Conservation (phyloP, 92 coral and sea anemone genomes). For the Diadumene lineata region DNA sequence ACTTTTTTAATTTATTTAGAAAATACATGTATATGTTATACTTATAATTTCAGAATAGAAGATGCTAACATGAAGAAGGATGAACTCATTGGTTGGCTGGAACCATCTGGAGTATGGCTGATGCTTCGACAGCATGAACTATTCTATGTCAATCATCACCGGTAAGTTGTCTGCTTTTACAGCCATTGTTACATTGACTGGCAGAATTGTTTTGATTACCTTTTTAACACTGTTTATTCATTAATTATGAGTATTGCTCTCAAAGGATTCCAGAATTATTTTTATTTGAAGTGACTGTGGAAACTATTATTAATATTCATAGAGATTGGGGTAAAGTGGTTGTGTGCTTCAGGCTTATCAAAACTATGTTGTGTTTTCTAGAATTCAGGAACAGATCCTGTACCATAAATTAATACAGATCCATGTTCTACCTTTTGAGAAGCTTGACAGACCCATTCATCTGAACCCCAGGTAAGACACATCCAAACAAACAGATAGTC, state of each 20-base stretch:
- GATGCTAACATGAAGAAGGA: constrained; percentile 4
- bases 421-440: constrained; percentile 63
- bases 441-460: constrained; percentile 62
- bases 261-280: too few relatives aligned
- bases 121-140: constrained; percentile 50
- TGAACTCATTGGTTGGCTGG: constrained; percentile 84
- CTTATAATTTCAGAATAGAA: background rate
- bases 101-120: constrained; percentile 99
- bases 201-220: too few relatives aligned
- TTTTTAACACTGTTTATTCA: too few relatives aligned
- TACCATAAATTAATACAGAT: constrained; percentile 59
- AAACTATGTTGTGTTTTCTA: constrained; percentile 20
- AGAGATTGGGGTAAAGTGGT: too few relatives aligned
- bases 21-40: background rate
- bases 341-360: background rate
- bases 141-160: constrained; percentile 73
- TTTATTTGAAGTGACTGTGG: too few relatives aligned
- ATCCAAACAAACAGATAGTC: too few relatives aligned
- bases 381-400: constrained; percentile 87
- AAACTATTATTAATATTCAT: too few relatives aligned
- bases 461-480: constrained; percentile 72
- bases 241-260: too few relatives aligned
- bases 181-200: too few relatives aligned
- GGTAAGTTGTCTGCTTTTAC: too few relatives aligned
- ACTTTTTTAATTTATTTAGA: too few relatives aligned